A percentile compares a stretch with the other conserved stretches of the same genome.
phyloP scores from a whole-genome alignment of 2,797 vertebrate species.

The Sebastes diaconus region DNA sequence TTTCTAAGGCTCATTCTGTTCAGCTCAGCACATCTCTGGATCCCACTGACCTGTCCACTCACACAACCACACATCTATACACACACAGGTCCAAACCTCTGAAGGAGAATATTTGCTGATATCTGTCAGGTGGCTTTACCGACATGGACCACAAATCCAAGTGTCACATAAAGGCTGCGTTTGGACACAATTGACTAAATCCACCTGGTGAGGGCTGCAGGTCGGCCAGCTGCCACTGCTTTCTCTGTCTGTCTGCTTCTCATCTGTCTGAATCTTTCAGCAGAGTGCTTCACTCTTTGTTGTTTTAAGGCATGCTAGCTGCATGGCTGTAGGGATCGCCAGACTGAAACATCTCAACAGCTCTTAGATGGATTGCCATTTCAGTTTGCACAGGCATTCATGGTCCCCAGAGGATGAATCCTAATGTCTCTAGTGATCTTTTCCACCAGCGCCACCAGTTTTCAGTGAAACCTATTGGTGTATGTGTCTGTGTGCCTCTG shows the following conservation, averaged over 20 bases:
- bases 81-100: slow-evolving; percentile 8
- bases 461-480: not conserved
- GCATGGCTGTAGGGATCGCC: not conserved
- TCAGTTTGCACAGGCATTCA: too few species aligned
- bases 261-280: not conserved
- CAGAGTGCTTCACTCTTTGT: not conserved
- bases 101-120: slow-evolving; percentile 39
- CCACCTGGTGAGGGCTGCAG: slow-evolving; percentile 32
- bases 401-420: not conserved
- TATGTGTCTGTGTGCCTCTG: not conserved
- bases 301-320: not conserved
- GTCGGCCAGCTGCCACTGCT: slow-evolving; percentile 6
- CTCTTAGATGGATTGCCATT: not conserved
- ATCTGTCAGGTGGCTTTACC: slow-evolving; percentile 32
- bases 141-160: slow-evolving; percentile 36
- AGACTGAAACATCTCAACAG: not conserved
- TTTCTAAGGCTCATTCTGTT: slow-evolving; percentile 36
- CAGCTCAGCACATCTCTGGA: slow-evolving; percentile 44
- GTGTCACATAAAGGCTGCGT: slow-evolving; percentile 30
- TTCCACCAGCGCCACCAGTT: not conserved
- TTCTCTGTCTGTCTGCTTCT: not conserved
- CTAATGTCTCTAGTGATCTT: not conserved
- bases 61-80: not conserved
- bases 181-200: slow-evolving; percentile 43
- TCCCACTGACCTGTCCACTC: not conserved